Evolutionary conservation across 1,140 invertebrate species (phyloP), one percentile per base, ranked within the genome.

Genomic region (Papilio polyxenes): DNA sequence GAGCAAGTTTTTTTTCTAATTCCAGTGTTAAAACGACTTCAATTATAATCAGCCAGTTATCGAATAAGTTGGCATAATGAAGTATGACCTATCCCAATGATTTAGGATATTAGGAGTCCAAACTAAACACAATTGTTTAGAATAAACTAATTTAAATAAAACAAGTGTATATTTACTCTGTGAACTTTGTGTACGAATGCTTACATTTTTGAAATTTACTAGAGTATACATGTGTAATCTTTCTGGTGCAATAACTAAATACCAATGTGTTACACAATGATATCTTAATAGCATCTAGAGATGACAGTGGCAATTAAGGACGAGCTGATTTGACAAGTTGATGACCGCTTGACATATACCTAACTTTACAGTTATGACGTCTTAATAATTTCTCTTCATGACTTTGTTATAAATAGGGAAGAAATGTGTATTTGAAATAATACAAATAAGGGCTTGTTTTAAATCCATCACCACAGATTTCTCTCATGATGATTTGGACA

Each of bases 271-370:
- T 51, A 77, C 75, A 49, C 75, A 77, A 23, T 56, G 10, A 5
- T 77, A 77, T 77, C 75, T 77, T 77, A 77, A 77, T 77, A 23
- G 13, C 44, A 53, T 56, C 75, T n/a, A 31, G 75, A 77, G 75
- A 51, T 77, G 75, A 53, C 75, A 77, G 44, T 53, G 75, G 75
- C 49, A 77, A 77, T 77, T 77, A 77, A 77, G 44, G 48, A 23
- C 75, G 49, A 11, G 49, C 75, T 77, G 75, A 77, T 77, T 77
- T 77, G 75, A 77, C 75, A 77, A 56, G 75, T 56, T 77, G 75
- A 53, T 53, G 75, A 48, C 49, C 49, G 75, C 49, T n/a, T 51
- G 20, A 23, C 75, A 53, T 75, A 48, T n/a, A 75, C 11, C 15
- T 74, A 44, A 74, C 15, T 48, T 3, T 3, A 20, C 44, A 15